Evolutionary conservation across 1,140 invertebrate species (phyloP).

Genomic region (Agrilus planipennis): DNA sequence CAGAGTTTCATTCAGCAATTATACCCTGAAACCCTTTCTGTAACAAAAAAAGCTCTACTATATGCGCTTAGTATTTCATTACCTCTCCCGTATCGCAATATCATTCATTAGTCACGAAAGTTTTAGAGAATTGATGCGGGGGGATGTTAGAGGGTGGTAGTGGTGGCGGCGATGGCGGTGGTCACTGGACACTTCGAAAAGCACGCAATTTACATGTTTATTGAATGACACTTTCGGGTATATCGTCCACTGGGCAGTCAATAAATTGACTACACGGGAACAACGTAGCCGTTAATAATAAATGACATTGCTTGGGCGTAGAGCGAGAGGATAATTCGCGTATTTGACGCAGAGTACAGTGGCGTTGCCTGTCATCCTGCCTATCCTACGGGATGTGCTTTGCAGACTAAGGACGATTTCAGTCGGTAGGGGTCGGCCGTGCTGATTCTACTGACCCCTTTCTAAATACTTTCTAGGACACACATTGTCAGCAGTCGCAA

Average conservation of each 20-base stretch:
- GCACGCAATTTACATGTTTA: slow-evolving; percentile 15
- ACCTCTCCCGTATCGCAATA: no score
- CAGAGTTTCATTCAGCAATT: no score
- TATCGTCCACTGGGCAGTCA: slow-evolving; percentile 9
- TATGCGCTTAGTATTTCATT: no score
- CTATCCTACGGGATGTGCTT: slow-evolving; percentile 1
- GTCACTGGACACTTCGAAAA: slow-evolving; percentile 18
- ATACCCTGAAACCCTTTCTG: no score
- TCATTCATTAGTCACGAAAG: no score
- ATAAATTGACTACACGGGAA: slow-evolving; percentile 7
- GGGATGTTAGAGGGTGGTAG: no score
- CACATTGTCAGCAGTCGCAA: no score
- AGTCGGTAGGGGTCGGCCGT: slow-evolving; percentile 1
- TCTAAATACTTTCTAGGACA: no score
- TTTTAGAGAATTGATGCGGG: no score
- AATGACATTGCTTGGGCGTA: slow-evolving; percentile 17
- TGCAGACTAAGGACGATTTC: slow-evolving; percentile 4
- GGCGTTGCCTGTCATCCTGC: slow-evolving; percentile 12
- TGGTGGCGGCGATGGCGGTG: no score
- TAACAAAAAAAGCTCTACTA: no score
- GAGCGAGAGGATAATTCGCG: no score
- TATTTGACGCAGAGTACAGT: slow-evolving; percentile 13
- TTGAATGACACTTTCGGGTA: slow-evolving; percentile 6
- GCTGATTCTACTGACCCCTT: not conserved
- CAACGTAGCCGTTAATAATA: slow-evolving; percentile 15